These are phyloP conservation scores for Drosophila colorata DNA, from an alignment of 2,888 invertebrate species.

Conservation along the genomic window DNA sequence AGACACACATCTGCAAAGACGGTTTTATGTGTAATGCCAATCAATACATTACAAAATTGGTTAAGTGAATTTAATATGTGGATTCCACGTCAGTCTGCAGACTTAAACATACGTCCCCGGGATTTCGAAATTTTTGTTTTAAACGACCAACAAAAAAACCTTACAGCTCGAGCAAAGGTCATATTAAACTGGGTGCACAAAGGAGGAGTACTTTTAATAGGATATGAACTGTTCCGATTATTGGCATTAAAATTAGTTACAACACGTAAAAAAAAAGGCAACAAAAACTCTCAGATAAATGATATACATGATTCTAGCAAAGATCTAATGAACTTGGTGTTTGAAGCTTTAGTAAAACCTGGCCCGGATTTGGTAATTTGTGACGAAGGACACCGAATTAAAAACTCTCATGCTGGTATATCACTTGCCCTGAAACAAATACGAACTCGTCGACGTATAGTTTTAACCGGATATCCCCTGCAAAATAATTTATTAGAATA, in stretches of 20 bases:
- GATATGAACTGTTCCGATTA: conserved; percentile 97
- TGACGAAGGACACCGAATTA: conserved; percentile 98
- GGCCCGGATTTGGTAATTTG: conserved; percentile 98
- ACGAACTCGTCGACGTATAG: conserved; percentile 96
- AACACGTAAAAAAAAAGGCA: conserved; percentile 86
- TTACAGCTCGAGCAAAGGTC: conserved; percentile 94
- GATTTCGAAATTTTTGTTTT: conserved; percentile 95
- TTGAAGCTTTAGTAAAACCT: conserved; percentile 93
- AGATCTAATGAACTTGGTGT: conserved; percentile 93
- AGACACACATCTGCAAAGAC: conserved; percentile 94
- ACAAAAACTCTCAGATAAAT: conserved; percentile 61
- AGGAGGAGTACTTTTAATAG: conserved; percentile 97
- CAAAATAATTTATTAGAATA: conserved; percentile 99
- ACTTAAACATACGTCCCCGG: conserved; percentile 90
- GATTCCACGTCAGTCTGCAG: conserved; percentile 91
- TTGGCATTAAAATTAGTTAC: conserved; percentile 91
- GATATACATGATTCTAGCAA: conserved; percentile 88
- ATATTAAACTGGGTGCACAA: conserved; percentile 93
- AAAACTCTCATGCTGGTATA: conserved; percentile 98
- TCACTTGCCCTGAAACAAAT: conserved; percentile 98
- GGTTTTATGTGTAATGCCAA: conserved; percentile 98
- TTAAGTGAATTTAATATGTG: conserved; percentile 98
- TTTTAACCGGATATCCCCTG: conserved; percentile 98
- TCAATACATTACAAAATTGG: conserved; percentile 99
- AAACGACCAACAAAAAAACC: conserved; percentile 97